Conservation (phyloP, 1,140 invertebrate species). For the Platyscapa corneri region DNA sequence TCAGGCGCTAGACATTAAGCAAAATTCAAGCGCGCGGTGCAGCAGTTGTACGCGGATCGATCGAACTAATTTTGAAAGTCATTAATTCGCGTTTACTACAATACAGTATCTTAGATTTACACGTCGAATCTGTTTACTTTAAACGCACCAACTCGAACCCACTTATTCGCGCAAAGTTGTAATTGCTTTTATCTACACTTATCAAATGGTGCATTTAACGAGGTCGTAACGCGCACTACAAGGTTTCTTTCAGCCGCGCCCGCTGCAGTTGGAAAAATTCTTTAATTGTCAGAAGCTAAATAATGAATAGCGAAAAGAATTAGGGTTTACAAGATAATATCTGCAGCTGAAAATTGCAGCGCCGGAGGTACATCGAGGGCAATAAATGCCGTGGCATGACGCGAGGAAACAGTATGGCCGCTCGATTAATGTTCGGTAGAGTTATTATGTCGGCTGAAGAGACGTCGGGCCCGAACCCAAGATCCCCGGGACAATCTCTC, state of each 20-base stretch:
- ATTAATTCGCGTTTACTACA: too few relatives aligned
- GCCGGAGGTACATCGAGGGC: conserved; percentile 58
- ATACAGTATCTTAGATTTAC: too few relatives aligned
- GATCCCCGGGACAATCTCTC: conserved; percentile 62
- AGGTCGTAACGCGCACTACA: background rate
- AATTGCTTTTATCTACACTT: background rate
- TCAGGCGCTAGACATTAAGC: too few relatives aligned
- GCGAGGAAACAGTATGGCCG: conserved; percentile 50
- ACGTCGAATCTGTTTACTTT: too few relatives aligned
- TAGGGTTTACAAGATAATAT: conserved; percentile 43
- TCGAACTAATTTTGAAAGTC: too few relatives aligned
- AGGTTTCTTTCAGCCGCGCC: background rate
- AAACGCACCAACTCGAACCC: background rate
- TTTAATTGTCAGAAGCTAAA: conserved; percentile 46
- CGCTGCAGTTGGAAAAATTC: background rate
- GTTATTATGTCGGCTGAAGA: conserved; percentile 67
- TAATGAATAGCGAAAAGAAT: conserved; percentile 54
- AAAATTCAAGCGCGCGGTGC: too few relatives aligned
- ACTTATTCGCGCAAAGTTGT: background rate
- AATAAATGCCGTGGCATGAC: conserved; percentile 58
- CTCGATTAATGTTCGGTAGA: conserved; percentile 66
- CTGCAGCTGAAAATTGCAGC: conserved; percentile 58
- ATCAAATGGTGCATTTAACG: background rate
- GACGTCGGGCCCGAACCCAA: conserved; percentile 49
- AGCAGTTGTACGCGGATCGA: too few relatives aligned